Base-by-base conservation (phyloP, 2,888 invertebrate genomes). In the Diaphora mendica region DNA sequence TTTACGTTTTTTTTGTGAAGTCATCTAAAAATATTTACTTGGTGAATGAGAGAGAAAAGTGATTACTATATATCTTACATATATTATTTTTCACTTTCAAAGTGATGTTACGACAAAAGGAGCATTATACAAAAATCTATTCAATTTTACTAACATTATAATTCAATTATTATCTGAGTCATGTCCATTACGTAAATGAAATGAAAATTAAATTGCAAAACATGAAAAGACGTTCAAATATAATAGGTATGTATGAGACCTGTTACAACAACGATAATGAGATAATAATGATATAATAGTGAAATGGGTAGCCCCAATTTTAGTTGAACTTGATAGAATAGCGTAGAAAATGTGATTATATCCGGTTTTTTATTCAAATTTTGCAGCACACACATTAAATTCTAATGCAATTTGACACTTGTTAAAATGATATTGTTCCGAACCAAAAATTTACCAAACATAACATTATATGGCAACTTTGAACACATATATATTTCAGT, bases 121-220 rank as follows among this genome's bases (percentile, higher is more conserved):
- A 80, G 79, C 69, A 48, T 75, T 75, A 71, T 70, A 72, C 69
- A 79, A 81, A 81, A 85, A 83, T 83, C 80, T 85, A 85, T 84
- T 85, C 82, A 78, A 84, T 85, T 87, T 59, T 80, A 80, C 81
- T 84, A 85, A 84, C 81, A 82, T 85, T 80, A 83, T 88, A 89
- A 91, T 88, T 90, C 80, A 83, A 86, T 88, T 89, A 87, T 86
- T 81, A 85, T 85, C 86, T 82, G 80, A 85, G 83, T 85, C 85
- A 85, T 81, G 85, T 86, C 88, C 88, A 90, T 91, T 90, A 90
- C 80, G 81, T 77, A 81, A 84, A 89, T 88, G 88, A 88, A 85
- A 84, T 77, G 85, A 82, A 82, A 88, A 87, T 87, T 87, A 86
- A 89, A 89, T 90, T 86, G 87, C 85, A 83, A 88, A 88, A 85